Percentiles rank a stretch among this genome's conserved stretches.
Conservation (phyloP, 2,888 invertebrate species). For the Agrypnus murinus region DNA sequence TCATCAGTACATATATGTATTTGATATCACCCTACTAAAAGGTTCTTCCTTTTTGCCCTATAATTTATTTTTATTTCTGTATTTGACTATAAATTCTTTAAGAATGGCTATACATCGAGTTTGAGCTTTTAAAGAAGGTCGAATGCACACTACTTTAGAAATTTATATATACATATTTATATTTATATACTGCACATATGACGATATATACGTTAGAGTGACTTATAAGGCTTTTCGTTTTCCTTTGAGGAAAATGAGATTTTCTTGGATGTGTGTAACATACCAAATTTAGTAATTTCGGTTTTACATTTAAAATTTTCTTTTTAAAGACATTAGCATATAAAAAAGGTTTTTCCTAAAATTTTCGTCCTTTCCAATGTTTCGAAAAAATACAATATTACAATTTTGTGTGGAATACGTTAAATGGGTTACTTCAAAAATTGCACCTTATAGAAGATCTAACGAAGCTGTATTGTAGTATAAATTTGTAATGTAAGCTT, state of each 20-base stretch:
- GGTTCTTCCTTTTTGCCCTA: not conserved
- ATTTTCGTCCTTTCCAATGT: too few species aligned
- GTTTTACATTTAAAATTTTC: too few species aligned
- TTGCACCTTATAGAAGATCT: too few species aligned
- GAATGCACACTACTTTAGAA: not conserved
- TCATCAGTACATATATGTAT: not conserved
- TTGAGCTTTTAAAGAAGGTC: conserved; percentile 9
- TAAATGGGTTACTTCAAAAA: too few species aligned
- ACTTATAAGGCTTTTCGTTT: conserved; percentile 15
- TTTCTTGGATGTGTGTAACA: not conserved
- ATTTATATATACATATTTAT: conserved; percentile 21
- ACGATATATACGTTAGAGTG: conserved; percentile 19
- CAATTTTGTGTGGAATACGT: too few species aligned
- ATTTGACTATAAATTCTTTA: conserved; percentile 18
- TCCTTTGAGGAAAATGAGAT: conserved; percentile 22
- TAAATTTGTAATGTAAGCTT: too few species aligned
- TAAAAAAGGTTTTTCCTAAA: too few species aligned
- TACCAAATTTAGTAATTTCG: not conserved
- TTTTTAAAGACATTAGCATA: too few species aligned
- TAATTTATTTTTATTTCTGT: conserved; percentile 22
- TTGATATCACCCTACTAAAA: too few species aligned
- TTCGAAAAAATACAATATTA: too few species aligned
- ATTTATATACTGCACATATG: too few species aligned
- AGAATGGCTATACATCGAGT: conserved; percentile 3
- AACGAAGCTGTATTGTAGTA: too few species aligned